Conservation (phyloP, 2,113 vertebrate genomes). For the Macrotus californicus region DNA sequence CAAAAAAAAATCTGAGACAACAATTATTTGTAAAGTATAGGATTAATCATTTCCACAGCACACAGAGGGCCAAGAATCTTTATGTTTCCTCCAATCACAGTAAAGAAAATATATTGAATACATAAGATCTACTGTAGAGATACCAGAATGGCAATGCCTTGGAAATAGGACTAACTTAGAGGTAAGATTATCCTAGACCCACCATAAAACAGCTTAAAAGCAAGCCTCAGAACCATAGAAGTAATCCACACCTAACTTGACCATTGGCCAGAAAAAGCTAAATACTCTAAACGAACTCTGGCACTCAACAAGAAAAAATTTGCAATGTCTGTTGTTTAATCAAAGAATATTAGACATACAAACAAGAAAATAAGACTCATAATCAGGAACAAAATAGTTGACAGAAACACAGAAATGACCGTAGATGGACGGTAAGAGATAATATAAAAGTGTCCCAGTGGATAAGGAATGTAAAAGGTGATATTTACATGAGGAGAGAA, state of each 20-base stretch:
- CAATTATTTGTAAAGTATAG: neutral
- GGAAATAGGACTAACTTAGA: neutral
- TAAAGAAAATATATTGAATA: neutral
- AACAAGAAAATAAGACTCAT: neutral
- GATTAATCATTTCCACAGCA: neutral
- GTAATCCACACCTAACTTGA: neutral
- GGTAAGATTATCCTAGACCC: neutral
- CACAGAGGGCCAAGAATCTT: neutral
- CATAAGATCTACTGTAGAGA: neutral
- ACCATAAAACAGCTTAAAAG: neutral
- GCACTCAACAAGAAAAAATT: neutral
- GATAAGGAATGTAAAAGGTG: neutral
- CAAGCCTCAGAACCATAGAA: neutral
- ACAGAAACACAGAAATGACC: neutral
- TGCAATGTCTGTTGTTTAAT: neutral
- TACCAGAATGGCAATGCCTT: neutral
- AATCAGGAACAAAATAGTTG: neutral
- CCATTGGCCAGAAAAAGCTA: neutral
- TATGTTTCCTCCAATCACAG: neutral
- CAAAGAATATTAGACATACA: neutral
- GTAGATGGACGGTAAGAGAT: neutral
- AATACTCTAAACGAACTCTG: neutral
- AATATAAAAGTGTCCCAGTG: neutral
- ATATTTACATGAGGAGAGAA: neutral
- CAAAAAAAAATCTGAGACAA: neutral